Evolutionary conservation across 2,888 invertebrate genomes (phyloP).

Genomic region (Sarcophaga variegata): DNA sequence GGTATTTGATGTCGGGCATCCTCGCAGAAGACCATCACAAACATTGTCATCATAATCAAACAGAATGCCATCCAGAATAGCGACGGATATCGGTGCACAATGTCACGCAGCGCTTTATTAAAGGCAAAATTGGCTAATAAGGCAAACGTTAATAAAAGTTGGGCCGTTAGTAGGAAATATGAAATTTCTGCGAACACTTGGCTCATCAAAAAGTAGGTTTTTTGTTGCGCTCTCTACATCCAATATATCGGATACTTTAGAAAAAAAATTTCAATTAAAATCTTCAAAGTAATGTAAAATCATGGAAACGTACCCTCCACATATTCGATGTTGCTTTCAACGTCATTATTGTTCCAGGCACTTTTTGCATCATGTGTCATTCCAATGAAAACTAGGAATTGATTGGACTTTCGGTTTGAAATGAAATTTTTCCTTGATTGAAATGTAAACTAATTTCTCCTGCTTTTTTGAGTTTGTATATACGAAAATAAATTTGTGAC

Average conservation of each 20-base stretch:
- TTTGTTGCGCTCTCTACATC: slow-evolving; percentile 22
- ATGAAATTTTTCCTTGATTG: too few relatives aligned
- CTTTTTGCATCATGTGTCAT: too few relatives aligned
- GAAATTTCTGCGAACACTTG: slow-evolving; percentile 19
- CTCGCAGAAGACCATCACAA: slow-evolving; percentile 93
- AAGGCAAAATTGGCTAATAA: slow-evolving; percentile 16
- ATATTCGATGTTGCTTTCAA: not conserved
- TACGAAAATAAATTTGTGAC: too few relatives aligned
- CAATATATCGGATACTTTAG: not conserved
- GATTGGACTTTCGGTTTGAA: too few relatives aligned
- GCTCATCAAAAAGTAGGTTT: slow-evolving; percentile 20
- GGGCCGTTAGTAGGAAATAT: slow-evolving; percentile 36
- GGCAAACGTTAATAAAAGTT: slow-evolving; percentile 18
- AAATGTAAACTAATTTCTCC: too few relatives aligned
- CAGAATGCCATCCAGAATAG: slow-evolving; percentile 87
- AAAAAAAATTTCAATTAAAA: not conserved
- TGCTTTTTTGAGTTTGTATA: too few relatives aligned
- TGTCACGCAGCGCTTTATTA: not conserved
- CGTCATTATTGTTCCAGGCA: not conserved
- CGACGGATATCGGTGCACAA: slow-evolving; percentile 83
- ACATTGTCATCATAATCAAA: slow-evolving; percentile 88
- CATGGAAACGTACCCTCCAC: not conserved
- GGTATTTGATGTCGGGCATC: slow-evolving; percentile 86
- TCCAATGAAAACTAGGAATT: too few relatives aligned
- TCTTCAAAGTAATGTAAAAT: not conserved